These are phyloP conservation scores for Bradynema listronoti DNA, from an alignment of 1,140 invertebrate genomes.

Conservation along the genomic window DNA sequence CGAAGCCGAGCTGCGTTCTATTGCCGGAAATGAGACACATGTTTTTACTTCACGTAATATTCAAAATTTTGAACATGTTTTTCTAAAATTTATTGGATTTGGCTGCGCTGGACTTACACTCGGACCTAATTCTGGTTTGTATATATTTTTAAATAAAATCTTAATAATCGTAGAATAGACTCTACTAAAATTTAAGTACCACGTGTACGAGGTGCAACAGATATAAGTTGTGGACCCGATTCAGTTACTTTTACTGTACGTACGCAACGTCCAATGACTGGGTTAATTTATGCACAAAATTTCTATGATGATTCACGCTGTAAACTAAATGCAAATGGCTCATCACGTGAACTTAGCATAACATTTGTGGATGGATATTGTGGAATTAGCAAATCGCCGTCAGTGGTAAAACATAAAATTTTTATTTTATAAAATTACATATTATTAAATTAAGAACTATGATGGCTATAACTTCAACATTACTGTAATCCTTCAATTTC, in stretches of 20 bases:
- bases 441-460: constrained; percentile 39
- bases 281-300: constrained; percentile 48
- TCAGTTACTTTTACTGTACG: constrained; percentile 54
- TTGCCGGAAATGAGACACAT: constrained; percentile 37
- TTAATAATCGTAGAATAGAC: constrained; percentile 3
- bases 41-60: constrained; percentile 53
- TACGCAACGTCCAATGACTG: constrained; percentile 51
- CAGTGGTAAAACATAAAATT: constrained; percentile 30
- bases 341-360: constrained; percentile 41
- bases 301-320: constrained; percentile 50
- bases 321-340: constrained; percentile 34
- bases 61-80: constrained; percentile 47
- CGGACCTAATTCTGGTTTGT: constrained; percentile 46
- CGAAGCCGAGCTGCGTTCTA: constrained; percentile 44
- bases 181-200: constrained; percentile 41
- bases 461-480: constrained; percentile 54
- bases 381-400: constrained; percentile 44
- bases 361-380: constrained; percentile 52
- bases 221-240: constrained; percentile 49
- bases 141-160: background rate
- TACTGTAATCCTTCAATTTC: constrained; percentile 56
- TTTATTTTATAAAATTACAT: constrained; percentile 1
- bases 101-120: constrained; percentile 49
- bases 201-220: constrained; percentile 50
- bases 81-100: constrained; percentile 55